These are phyloP conservation scores for Ammodytes marinus DNA, from an alignment of 2,113 vertebrate genomes.

Conservation along the genomic window DNA sequence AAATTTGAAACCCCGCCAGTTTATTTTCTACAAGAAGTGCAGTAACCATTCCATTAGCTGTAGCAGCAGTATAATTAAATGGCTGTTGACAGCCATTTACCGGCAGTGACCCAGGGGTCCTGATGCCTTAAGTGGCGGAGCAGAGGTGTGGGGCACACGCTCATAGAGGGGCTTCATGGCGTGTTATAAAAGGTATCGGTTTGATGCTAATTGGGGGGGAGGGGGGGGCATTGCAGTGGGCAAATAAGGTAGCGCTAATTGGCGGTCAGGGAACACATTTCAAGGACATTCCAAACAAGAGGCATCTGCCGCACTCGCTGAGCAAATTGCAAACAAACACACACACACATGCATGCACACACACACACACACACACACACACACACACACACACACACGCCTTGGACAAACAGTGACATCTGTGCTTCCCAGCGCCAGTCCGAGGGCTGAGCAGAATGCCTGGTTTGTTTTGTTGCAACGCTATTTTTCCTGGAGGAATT, in stretches of 20 bases:
- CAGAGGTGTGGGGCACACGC: slow-evolving; percentile 46
- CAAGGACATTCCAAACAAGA: slow-evolving; percentile 75
- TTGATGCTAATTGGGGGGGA: slow-evolving; percentile 70
- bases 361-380: slow-evolving; percentile 29
- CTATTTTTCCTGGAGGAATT: slow-evolving; percentile 21
- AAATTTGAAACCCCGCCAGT: not conserved
- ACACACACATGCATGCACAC: not conserved
- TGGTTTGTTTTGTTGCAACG: slow-evolving; percentile 23
- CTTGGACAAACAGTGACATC: slow-evolving; percentile 71
- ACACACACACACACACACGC: slow-evolving; percentile 11
- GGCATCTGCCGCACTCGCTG: slow-evolving; percentile 56
- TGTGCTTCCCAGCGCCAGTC: slow-evolving; percentile 68
- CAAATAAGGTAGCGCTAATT: slow-evolving; percentile 68
- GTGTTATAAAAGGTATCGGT: slow-evolving; percentile 60
- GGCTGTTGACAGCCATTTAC: slow-evolving; percentile 61
- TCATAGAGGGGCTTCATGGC: slow-evolving; percentile 32
- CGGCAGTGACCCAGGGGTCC: slow-evolving; percentile 43
- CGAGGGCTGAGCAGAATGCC: slow-evolving; percentile 41
- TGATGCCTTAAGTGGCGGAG: slow-evolving; percentile 52
- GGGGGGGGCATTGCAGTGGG: slow-evolving; percentile 41
- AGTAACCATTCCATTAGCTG: slow-evolving; percentile 49
- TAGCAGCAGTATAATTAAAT: slow-evolving; percentile 62
- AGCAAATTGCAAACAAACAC: slow-evolving; percentile 52
- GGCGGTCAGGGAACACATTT: slow-evolving; percentile 70
- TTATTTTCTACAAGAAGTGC: slow-evolving; percentile 42